phyloP scores from a whole-genome alignment of 1,140 invertebrate genomes.

The Plodia interpunctella region DNA sequence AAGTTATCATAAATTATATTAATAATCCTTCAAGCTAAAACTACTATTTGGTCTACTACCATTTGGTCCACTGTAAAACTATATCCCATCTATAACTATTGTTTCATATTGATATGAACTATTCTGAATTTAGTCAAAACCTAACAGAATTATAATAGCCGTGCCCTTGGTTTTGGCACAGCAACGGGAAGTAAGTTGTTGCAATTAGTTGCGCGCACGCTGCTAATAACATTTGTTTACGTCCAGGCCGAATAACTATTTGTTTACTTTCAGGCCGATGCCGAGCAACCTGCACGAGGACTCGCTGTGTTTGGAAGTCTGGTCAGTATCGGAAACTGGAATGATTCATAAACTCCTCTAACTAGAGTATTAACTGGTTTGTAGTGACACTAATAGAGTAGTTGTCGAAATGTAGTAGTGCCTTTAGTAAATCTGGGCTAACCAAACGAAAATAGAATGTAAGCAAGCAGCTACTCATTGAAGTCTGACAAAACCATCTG shows the following conservation, averaged over 20 bases:
- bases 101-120: too few relatives aligned
- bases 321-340: constrained; percentile 68
- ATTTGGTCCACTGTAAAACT: too few relatives aligned
- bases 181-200: constrained; percentile 10
- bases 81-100: too few relatives aligned
- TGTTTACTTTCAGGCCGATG: constrained; percentile 79
- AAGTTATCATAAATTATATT: too few relatives aligned
- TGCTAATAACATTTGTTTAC: constrained; percentile 28
- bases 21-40: too few relatives aligned
- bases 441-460: neutral
- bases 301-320: constrained; percentile 84
- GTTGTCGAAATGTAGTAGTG: neutral
- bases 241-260: constrained; percentile 77
- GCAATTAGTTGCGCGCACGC: neutral
- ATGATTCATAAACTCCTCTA: neutral
- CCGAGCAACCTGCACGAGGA: constrained; percentile 80
- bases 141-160: constrained; percentile 2
- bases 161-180: constrained; percentile 23
- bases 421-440: too few relatives aligned
- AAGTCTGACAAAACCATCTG: too few relatives aligned
- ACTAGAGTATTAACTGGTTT: neutral
- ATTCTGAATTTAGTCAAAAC: neutral
- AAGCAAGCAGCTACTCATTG: too few relatives aligned
- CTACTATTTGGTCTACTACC: too few relatives aligned
- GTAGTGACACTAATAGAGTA: neutral